Evolutionary conservation across 2,797 vertebrate genomes (phyloP), one percentile per base, ranked within the genome.

Genomic region (Meriones psammophilus): DNA sequence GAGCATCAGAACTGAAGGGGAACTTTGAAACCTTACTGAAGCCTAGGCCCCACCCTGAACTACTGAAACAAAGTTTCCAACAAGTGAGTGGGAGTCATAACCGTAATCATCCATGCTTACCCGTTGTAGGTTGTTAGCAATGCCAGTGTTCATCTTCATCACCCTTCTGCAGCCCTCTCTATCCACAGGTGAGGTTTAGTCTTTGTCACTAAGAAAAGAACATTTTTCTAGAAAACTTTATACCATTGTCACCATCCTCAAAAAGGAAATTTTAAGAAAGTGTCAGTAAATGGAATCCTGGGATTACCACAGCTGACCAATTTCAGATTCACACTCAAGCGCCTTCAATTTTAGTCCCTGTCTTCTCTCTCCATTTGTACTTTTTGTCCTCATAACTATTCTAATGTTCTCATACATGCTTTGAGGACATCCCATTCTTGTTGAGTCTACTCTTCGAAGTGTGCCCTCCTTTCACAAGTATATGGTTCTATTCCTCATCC

Each of bases 161-260:
- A 76, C 78, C 24, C 7, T 86, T 64, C 69, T 68, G 22, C 28
- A 56, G n/a, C 54, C 33, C 3, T 73, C 58, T 33, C 46, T 8
- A n/a, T 10, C 73, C 26, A 9, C 18, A 33, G n/a, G 24, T 58
- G 24, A 78, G 56, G 26, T 54, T n/a, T 83, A 84, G 39, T 78
- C 83, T 94, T 87, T 68, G 62, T 92, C 80, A 93, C 26, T 60
- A 64, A 20, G 91, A 94, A 87, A 92, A 92, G n/a, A 92, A 68
- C 30, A n/a, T 30, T 83, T 93, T 91, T 84, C 94, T 90, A 88
- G 56, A 86, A 93, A 93, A 88, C 62, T 86, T 62, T 42, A 69
- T 74, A 90, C n/a, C 78, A 56, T 36, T 85, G 24, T 24, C 88
- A 88, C 36, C 14, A 4, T 86, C 39, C 50, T 54, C 24, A 62